Base-by-base conservation (phyloP, 1,140 invertebrate genomes). In the Pollicipes pollicipes region DNA sequence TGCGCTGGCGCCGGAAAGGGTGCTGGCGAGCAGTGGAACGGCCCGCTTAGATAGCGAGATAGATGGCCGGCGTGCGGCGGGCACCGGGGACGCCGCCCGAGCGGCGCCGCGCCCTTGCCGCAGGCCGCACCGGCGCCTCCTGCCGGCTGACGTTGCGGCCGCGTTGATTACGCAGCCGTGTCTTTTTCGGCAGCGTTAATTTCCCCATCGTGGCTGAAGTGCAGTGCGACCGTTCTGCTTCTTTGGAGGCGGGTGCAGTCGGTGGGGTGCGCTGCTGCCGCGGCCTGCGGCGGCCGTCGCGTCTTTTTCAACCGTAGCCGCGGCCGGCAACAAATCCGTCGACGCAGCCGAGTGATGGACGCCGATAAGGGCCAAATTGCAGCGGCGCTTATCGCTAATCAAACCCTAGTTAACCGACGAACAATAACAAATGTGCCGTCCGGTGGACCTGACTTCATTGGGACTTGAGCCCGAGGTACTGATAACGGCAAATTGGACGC, bases 401-500 rank as follows among this genome's bases (percentile, higher is more conserved):
- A 58, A 58, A 58, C 45, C 24, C 45, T 58, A 58, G 45, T 58
- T 58, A 58, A 58, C 45, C 45, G 45, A 58, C 45, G 45, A 24
- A 58, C 45, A 58, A 58, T 58, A 58, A 58, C 45, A 58, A 58
- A 58, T 58, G 45, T 58, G 45, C 10, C 45, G 45, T 58, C 45
- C 13, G 45, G 13, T 10, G 45, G 45, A 58, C 45, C 45, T 58
- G 45, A 58, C 45, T 58, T 58, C 45, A 58, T 58, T 58, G 45
- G 45, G 45, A 58, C 45, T 58, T 58, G 45, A 58, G 45, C 45
- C n/a, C 45, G 45, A 58, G 21, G 13, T 2, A 21, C 45, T 58
- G 45, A 58, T 58, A 58, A 58, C 45, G 45, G 45, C 45, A 58
- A 58, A 58, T 58, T 58, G 45, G 45, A 58, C 45, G 45, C 45